These are phyloP conservation scores for Caracal caracal DNA, from an alignment of 2,113 vertebrate species.

Conservation along the genomic window DNA sequence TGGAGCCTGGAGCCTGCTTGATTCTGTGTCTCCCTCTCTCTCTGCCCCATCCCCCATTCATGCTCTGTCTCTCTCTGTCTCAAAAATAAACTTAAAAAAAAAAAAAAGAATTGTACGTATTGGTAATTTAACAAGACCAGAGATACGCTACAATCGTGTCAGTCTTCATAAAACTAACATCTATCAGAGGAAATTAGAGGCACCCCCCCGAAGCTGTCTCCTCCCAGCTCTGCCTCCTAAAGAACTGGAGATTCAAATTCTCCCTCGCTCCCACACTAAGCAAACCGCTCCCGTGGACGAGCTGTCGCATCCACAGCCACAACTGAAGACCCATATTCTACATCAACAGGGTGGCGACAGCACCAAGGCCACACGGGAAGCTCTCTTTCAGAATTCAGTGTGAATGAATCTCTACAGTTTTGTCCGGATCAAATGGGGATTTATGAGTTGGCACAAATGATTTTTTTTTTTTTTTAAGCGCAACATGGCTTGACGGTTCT, in stretches of 20 bases:
- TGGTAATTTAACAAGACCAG: not conserved
- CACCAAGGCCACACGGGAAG: too few relatives aligned
- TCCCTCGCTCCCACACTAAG: not conserved
- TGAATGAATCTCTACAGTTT: not conserved
- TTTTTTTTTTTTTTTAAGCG: not conserved
- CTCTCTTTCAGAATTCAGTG: not conserved
- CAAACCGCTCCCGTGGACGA: not conserved
- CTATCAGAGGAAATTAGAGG: not conserved
- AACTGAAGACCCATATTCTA: not conserved
- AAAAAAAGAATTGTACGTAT: not conserved
- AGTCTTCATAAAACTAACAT: not conserved
- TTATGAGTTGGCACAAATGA: not conserved
- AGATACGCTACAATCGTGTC: fast-evolving
- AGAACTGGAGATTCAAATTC: not conserved
- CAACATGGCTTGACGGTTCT: too few relatives aligned
- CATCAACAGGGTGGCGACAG: fast-evolving
- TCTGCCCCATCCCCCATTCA: too few relatives aligned
- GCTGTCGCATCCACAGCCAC: fast-evolving
- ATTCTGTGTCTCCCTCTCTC: too few relatives aligned
- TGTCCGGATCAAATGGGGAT: not conserved
- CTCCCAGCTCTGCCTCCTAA: not conserved
- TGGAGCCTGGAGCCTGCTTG: too few relatives aligned
- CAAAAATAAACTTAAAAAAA: not conserved
- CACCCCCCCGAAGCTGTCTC: not conserved
- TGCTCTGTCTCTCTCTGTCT: too few relatives aligned